Conservation (phyloP, 1,140 invertebrate genomes). For the Chrysopa pallens region DNA sequence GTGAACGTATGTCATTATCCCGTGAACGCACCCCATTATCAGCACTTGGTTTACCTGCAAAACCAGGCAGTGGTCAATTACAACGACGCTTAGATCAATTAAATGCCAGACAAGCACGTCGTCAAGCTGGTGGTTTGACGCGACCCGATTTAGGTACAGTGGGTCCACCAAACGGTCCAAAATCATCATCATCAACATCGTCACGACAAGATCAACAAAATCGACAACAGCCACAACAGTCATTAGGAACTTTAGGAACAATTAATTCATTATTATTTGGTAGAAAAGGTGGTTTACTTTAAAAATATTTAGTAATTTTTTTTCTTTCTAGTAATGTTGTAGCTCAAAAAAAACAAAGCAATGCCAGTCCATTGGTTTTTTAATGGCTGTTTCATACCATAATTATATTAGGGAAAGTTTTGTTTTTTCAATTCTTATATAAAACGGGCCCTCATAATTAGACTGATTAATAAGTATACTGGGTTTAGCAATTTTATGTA, state of each 20-base stretch:
- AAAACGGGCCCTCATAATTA: too few relatives aligned
- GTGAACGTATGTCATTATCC: not conserved
- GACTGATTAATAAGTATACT: too few relatives aligned
- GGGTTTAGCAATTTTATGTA: too few relatives aligned
- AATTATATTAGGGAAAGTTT: too few relatives aligned
- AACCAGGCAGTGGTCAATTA: slow-evolving; percentile 31
- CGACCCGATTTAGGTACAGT: slow-evolving; percentile 41
- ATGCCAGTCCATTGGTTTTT: too few relatives aligned
- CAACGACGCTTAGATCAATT: slow-evolving; percentile 23
- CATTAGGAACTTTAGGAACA: slow-evolving; percentile 48
- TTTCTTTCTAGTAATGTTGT: too few relatives aligned
- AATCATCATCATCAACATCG: slow-evolving; percentile 24
- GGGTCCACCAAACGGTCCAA: slow-evolving; percentile 16
- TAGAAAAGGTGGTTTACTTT: slow-evolving; percentile 62
- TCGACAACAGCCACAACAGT: slow-evolving; percentile 11
- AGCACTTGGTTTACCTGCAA: slow-evolving; percentile 28
- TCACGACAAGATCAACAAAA: slow-evolving; percentile 9
- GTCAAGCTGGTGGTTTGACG: slow-evolving; percentile 24
- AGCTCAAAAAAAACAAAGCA: too few relatives aligned
- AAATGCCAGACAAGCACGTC: slow-evolving; percentile 20
- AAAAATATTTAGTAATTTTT: slow-evolving; percentile 12
- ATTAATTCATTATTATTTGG: slow-evolving; percentile 66
- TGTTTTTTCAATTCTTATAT: too few relatives aligned
- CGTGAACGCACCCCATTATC: slow-evolving; percentile 4
- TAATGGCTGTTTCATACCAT: too few relatives aligned